Conservation (phyloP, 2,797 vertebrate species). For the Eidolon dupreanum region DNA sequence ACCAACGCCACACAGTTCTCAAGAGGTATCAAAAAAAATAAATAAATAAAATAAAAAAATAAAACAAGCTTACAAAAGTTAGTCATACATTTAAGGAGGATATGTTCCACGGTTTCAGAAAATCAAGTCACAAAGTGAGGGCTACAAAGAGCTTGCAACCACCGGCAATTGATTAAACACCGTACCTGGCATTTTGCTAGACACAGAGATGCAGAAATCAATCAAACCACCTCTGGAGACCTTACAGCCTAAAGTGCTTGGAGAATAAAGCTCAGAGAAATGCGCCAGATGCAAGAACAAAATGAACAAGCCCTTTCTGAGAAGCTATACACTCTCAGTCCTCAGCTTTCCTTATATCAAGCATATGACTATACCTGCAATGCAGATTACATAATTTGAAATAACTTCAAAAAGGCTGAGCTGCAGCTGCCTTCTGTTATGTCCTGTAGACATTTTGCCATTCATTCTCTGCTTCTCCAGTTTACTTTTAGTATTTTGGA, state of each 20-base stretch:
- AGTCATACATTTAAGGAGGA: background rate
- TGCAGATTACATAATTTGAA: background rate
- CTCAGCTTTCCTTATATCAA: background rate
- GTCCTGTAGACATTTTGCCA: background rate
- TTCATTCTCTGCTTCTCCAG: background rate
- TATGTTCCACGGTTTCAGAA: background rate
- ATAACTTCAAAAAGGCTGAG: background rate
- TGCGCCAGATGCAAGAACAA: background rate
- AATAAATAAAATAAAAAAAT: background rate
- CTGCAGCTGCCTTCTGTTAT: background rate
- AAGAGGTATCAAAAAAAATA: background rate
- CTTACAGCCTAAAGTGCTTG: background rate
- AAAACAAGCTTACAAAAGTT: background rate
- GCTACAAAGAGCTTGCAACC: background rate
- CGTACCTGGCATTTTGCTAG: no score
- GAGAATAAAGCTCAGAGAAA: background rate
- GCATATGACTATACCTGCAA: background rate
- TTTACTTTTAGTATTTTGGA: background rate
- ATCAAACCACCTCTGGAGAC: no score
- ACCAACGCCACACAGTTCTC: background rate
- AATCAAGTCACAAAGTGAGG: background rate
- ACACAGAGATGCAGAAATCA: background rate
- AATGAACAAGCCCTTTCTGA: background rate
- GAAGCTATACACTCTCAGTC: background rate
- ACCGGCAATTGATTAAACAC: background rate